Evolutionary conservation across 2,113 vertebrate genomes (phyloP).

Genomic region (Macaca mulatta): DNA sequence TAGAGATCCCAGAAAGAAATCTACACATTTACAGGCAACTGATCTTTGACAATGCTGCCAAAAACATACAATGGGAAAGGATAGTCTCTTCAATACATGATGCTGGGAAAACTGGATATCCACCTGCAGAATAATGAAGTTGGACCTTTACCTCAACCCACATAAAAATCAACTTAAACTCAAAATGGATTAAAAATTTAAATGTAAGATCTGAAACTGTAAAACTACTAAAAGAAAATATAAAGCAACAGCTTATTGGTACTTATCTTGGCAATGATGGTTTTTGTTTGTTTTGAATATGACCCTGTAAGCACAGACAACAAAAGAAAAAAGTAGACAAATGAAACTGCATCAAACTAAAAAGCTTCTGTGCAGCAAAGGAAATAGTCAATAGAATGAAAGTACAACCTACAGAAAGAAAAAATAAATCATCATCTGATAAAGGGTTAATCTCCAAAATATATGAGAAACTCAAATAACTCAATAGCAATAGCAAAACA

Average conservation of each 20-base stretch:
- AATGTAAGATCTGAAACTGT: neutral
- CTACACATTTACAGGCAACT: too few relatives aligned
- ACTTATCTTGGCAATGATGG: neutral
- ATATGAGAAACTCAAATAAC: neutral
- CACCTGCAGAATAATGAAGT: neutral
- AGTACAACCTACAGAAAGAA: neutral
- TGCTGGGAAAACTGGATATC: neutral
- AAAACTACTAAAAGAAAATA: neutral
- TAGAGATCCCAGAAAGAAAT: too few relatives aligned
- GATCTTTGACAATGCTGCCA: neutral
- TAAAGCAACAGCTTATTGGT: neutral
- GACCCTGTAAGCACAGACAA: neutral
- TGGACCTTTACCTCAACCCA: neutral
- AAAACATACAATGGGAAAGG: neutral
- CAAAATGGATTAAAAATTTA: neutral
- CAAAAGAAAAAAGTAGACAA: neutral
- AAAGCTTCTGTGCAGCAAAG: neutral
- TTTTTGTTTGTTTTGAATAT: neutral
- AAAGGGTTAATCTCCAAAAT: neutral
- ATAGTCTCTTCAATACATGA: neutral
- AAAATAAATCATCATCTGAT: neutral
- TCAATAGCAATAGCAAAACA: neutral
- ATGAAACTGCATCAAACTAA: neutral
- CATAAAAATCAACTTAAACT: neutral
- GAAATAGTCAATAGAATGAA: neutral